Evolutionary conservation across 2,113 vertebrate genomes (phyloP), one percentile per base, ranked within the genome.

Genomic region (Lepus timidus): DNA sequence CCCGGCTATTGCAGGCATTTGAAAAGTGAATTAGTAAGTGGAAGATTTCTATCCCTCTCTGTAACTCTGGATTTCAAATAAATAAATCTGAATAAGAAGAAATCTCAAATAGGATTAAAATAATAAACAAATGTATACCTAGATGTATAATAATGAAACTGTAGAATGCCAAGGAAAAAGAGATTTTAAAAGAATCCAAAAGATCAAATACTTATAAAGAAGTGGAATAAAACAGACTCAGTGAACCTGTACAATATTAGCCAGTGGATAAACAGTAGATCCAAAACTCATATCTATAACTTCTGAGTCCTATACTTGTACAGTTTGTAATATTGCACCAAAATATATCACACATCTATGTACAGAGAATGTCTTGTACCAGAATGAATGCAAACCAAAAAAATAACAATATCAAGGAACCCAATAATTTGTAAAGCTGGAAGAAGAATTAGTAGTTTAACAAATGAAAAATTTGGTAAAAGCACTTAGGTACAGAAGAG

Each of bases 381-480:
- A 10, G 88, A 51, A 51, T 36, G 2, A 67, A 39, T 64, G 16
- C 55, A 93, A 88, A 80, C 16, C 64, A 62, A 65, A 79, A 86
- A 93, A 87, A 51, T 25, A 83, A 52, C 13, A 67, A 7, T 64
- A 73, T 58, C 11, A 52, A 76, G 44, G 19, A 82, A 49, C 29
- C 25, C 13, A n/a, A 29, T 64, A 67, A 62, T 83, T 88, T 81
- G 55, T 52, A 85, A 88, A 82, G 3, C 62, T 82, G 14, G 27
- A 49, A 49, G 44, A 73, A 92, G 90, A 75, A 23, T 55, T 49
- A 64, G 33, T 22, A 67, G n/a, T 76, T 85, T 82, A 80, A 92
- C 12, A 14, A 76, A 55, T 33, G 67, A 90, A 82, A 80, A 81
- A 68, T 49, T 52, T 8, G 36, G 39, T 73, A 62, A 51, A 78